phyloP scores from a whole-genome alignment of 92 coral and sea anemone species.

The Phenganax subtilis region DNA sequence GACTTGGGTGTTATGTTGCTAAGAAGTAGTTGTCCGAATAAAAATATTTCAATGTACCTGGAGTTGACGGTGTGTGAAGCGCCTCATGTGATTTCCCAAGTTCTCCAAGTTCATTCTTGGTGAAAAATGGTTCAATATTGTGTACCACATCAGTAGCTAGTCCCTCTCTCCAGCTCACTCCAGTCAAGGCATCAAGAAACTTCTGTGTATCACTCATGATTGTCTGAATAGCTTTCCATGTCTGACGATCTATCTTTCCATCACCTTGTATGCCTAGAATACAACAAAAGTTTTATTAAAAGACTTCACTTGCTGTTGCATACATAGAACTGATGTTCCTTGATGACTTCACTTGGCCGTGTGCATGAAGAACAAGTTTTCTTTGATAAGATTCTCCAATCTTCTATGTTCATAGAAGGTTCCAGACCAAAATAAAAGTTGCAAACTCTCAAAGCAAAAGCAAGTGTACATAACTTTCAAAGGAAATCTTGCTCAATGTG shows the following conservation, averaged over 20 bases:
- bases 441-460: too few relatives aligned
- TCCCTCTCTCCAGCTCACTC: slow-evolving; percentile 71
- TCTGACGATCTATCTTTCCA: slow-evolving; percentile 79
- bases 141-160: slow-evolving; percentile 61
- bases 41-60: too few relatives aligned
- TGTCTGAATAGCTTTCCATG: slow-evolving; percentile 95
- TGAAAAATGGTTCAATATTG: slow-evolving; percentile 87
- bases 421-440: too few relatives aligned
- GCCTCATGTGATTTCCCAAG: slow-evolving; percentile 43
- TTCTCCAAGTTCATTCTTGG: slow-evolving; percentile 74
- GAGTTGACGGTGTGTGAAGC: too few relatives aligned
- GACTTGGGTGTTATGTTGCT: neutral
- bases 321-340: too few relatives aligned
- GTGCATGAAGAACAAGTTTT: too few relatives aligned
- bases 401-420: too few relatives aligned
- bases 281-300: neutral
- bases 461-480: too few relatives aligned
- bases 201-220: slow-evolving; percentile 94
- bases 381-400: too few relatives aligned
- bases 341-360: too few relatives aligned
- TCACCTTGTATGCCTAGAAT: slow-evolving; percentile 70
- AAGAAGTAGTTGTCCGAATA: too few relatives aligned
- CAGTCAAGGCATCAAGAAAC: slow-evolving; percentile 74
- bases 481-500: too few relatives aligned
- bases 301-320: neutral